Evolutionary conservation across 2,797 vertebrate genomes (phyloP).

Genomic region (Valencia hispanica): DNA sequence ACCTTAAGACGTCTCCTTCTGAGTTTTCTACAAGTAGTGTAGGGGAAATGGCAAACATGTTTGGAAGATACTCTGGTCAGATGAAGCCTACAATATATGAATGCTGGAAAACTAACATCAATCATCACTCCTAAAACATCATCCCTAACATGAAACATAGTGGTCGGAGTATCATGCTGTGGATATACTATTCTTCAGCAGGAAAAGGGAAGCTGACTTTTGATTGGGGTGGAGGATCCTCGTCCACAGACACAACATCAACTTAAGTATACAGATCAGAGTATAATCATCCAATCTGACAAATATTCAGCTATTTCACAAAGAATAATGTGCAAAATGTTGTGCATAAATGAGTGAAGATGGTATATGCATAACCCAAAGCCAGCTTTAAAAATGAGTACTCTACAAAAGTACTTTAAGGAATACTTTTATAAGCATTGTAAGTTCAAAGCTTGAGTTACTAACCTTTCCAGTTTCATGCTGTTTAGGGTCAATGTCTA

Average conservation of each 20-base stretch:
- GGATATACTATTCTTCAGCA: not conserved
- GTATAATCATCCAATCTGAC: too few species aligned
- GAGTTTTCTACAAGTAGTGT: not conserved
- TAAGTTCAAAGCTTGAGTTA: not conserved
- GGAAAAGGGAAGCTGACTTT: not conserved
- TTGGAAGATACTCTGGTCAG: not conserved
- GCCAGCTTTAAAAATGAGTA: not conserved
- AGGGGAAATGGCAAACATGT: not conserved
- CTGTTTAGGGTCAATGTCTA: constrained; percentile 61
- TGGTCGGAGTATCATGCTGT: not conserved
- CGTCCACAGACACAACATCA: not conserved
- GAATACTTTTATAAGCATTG: not conserved
- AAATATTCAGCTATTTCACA: too few species aligned
- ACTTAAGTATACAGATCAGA: not conserved
- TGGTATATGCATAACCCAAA: not conserved
- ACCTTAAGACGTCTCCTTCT: not conserved
- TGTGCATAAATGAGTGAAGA: too few species aligned
- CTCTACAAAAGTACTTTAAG: too few species aligned
- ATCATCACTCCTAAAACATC: not conserved
- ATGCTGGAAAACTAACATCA: not conserved
- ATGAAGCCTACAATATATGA: not conserved
- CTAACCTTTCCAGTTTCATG: not conserved
- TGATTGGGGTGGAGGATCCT: not conserved
- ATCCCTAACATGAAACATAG: not conserved
- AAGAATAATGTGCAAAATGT: too few species aligned